These are phyloP conservation scores for Bombus superbus DNA, from an alignment of 1,140 invertebrate species.

Conservation along the genomic window DNA sequence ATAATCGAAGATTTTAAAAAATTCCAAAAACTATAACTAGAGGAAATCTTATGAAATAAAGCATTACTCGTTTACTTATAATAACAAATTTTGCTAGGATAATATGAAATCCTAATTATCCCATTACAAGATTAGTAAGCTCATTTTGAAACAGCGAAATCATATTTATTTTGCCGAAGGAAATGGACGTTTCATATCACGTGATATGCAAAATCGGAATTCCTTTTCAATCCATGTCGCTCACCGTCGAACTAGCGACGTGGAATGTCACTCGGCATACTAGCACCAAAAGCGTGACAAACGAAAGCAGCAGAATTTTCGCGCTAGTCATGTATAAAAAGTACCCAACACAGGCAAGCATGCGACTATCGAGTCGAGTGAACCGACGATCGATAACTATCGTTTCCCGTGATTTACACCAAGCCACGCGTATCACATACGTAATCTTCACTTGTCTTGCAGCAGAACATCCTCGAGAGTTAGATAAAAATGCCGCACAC, in stretches of 20 bases:
- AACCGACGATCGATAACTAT: constrained; percentile 49
- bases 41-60: too few relatives aligned
- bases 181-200: background rate
- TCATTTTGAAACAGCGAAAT: background rate
- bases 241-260: background rate
- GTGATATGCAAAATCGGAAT: background rate
- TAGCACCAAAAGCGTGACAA: constrained; percentile 28
- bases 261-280: background rate
- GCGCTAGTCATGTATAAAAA: constrained; percentile 17
- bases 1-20: too few relatives aligned
- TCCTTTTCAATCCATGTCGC: background rate
- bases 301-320: constrained; percentile 10
- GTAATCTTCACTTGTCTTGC: constrained; percentile 26
- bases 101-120: background rate
- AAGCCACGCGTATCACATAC: constrained; percentile 36
- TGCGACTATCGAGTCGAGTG: constrained; percentile 11
- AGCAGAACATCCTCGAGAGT: constrained; percentile 4
- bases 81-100: background rate
- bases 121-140: background rate
- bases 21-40: too few relatives aligned
- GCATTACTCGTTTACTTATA: too few relatives aligned
- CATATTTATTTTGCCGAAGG: too few relatives aligned
- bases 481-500: constrained; percentile 34
- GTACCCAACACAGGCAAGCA: background rate
- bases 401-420: constrained; percentile 45